Conservation (phyloP, 2,888 invertebrate species). For the Eupithecia insigniata region DNA sequence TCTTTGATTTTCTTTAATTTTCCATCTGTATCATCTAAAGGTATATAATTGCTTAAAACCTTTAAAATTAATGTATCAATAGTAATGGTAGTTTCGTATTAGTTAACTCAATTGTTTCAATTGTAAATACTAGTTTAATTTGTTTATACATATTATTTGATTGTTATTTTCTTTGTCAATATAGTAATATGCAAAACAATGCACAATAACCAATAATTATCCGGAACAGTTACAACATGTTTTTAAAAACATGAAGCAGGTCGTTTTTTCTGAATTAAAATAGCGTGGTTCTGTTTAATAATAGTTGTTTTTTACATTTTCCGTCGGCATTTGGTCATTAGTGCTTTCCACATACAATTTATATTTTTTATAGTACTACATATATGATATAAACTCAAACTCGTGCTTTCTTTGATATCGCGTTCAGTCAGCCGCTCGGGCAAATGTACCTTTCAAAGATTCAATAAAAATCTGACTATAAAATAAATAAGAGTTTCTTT, state of each 20-base stretch:
- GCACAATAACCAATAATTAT: constrained; percentile 43
- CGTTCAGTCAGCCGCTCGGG: neutral
- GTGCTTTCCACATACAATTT: neutral
- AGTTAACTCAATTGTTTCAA: too few species aligned
- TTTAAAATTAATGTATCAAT: neutral
- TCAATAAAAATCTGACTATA: neutral
- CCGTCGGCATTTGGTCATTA: constrained; percentile 7
- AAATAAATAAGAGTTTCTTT: neutral
- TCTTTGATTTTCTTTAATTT: neutral
- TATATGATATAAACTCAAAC: too few species aligned
- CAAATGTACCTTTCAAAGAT: neutral
- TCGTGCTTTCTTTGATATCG: neutral
- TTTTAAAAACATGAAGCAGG: neutral
- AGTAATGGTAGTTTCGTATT: too few species aligned
- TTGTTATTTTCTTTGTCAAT: too few species aligned
- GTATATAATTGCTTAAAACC: neutral
- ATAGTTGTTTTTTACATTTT: too few species aligned
- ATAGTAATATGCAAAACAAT: constrained; percentile 14
- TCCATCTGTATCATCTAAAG: neutral
- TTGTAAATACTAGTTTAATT: too few species aligned
- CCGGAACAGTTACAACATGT: constrained; percentile 5
- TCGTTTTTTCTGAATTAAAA: neutral
- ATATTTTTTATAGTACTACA: too few species aligned
- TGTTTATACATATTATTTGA: too few species aligned
- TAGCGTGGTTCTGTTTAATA: neutral